phyloP scores from a whole-genome alignment of 2,797 vertebrate species.

The Rhinoraja longicauda region DNA sequence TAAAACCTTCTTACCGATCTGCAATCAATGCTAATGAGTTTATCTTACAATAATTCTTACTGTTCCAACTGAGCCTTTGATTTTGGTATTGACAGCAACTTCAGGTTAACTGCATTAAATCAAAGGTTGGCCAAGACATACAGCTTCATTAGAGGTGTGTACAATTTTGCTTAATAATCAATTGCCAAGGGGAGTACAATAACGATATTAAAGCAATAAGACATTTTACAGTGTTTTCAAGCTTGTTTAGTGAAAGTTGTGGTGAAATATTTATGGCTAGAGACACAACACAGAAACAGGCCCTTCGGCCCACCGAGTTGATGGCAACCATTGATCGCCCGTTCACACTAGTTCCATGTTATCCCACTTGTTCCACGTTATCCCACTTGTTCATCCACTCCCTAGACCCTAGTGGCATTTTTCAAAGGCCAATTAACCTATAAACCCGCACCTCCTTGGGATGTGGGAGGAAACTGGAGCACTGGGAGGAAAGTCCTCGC shows the following conservation, averaged over 20 bases:
- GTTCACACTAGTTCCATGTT: too few species aligned
- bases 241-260: neutral
- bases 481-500: too few species aligned
- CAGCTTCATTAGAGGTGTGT: slow-evolving; percentile 1
- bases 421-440: too few species aligned
- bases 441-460: too few species aligned
- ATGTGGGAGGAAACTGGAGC: too few species aligned
- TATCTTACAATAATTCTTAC: neutral
- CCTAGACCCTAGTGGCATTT: too few species aligned
- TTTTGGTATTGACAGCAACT: neutral
- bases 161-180: neutral
- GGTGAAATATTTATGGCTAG: neutral
- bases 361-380: too few species aligned
- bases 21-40: slow-evolving; percentile 34
- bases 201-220: neutral
- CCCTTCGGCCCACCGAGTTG: too few species aligned
- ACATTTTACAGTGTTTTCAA: neutral
- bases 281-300: too few species aligned
- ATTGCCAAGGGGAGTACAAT: neutral
- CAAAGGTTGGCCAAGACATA: neutral
- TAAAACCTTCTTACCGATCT: neutral
- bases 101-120: neutral
- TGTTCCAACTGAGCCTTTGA: neutral
- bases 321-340: too few species aligned
- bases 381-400: too few species aligned